These are phyloP conservation scores for Dinothrombium tinctorium DNA, from an alignment of 1,140 invertebrate species.

Conservation along the genomic window DNA sequence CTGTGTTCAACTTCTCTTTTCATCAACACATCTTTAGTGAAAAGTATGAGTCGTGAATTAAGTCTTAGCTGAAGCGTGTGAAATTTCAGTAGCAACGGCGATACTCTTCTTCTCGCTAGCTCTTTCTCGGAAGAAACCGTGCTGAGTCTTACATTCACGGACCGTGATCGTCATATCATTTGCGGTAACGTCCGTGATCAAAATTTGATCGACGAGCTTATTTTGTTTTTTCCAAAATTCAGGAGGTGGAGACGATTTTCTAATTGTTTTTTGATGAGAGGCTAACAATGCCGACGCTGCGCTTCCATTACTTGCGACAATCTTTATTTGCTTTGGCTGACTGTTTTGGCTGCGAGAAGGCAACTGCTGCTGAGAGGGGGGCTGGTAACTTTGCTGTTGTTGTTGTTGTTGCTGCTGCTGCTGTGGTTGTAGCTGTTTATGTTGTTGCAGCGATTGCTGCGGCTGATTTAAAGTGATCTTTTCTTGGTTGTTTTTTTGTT, in stretches of 20 bases:
- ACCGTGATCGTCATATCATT: conserved; percentile 80
- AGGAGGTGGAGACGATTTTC: conserved; percentile 15
- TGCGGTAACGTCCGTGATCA: conserved; percentile 83
- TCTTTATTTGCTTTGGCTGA: too few species aligned
- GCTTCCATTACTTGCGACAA: too few species aligned
- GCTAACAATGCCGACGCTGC: too few species aligned
- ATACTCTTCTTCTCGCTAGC: conserved; percentile 4
- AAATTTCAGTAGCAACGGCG: conserved; percentile 1
- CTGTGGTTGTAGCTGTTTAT: not conserved
- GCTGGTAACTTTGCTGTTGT: not conserved
- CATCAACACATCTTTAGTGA: too few species aligned
- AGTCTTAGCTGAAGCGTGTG: too few species aligned
- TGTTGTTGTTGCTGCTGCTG: conserved; percentile 6
- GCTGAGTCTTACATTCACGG: conserved; percentile 68
- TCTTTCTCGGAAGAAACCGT: conserved; percentile 3
- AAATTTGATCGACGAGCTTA: conserved; percentile 59
- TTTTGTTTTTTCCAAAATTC: conserved; percentile 64
- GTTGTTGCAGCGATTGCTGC: not conserved
- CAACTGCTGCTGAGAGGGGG: too few species aligned
- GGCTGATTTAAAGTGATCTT: too few species aligned
- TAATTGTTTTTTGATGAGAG: conserved; percentile 1
- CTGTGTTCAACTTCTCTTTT: too few species aligned
- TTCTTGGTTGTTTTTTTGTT: too few species aligned
- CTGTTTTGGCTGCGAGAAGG: too few species aligned
- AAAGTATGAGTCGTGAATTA: too few species aligned